These are phyloP conservation scores for Camelus bactrianus DNA, from an alignment of 2,113 vertebrate species.

Conservation along the genomic window DNA sequence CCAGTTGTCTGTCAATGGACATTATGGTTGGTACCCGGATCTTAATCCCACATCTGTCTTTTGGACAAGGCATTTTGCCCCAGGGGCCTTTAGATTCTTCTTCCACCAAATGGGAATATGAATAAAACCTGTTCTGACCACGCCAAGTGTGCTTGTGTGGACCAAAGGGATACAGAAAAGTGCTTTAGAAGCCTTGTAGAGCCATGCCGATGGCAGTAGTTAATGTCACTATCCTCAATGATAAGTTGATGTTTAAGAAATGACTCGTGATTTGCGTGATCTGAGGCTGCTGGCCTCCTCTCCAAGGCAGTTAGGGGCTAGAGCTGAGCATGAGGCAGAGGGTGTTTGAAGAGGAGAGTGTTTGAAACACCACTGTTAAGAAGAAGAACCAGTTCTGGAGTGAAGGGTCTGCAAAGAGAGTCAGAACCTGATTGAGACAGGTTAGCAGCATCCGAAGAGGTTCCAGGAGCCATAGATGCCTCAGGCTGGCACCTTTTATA, in stretches of 20 bases:
- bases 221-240: neutral
- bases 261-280: neutral
- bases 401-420: neutral
- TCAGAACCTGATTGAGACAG: neutral
- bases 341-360: neutral
- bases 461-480: neutral
- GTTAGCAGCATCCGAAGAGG: neutral
- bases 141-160: neutral
- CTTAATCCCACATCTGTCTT: neutral
- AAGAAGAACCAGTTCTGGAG: neutral
- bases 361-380: neutral
- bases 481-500: neutral
- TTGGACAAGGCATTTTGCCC: neutral
- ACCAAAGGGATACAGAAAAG: neutral
- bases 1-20: no score
- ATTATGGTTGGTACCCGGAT: neutral
- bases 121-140: neutral
- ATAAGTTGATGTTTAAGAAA: neutral
- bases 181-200: neutral
- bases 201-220: no score
- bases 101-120: neutral
- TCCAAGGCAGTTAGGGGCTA: neutral
- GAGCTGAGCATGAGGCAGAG: neutral
- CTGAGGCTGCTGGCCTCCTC: neutral
- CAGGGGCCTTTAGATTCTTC: neutral